Conservation (phyloP, 2,888 invertebrate genomes). For the Clistopyga incitator region DNA sequence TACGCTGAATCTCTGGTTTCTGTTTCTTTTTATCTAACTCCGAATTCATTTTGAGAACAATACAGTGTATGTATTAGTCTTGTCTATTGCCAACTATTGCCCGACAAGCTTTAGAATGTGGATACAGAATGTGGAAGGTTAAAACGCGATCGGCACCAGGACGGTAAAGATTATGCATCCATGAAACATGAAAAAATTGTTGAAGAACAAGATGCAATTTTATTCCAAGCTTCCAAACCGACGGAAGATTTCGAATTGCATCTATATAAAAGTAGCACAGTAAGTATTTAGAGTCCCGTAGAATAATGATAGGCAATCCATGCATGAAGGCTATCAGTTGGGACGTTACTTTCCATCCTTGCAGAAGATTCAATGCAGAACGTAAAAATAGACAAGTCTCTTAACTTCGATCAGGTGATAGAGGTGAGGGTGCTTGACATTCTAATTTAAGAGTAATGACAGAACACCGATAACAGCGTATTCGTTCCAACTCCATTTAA, state of each 20-base stretch:
- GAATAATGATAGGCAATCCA: too few species aligned
- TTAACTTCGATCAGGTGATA: too few species aligned
- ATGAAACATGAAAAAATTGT: not conserved
- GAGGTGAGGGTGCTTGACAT: too few species aligned
- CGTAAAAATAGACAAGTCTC: too few species aligned
- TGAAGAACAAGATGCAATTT: slow-evolving; percentile 1
- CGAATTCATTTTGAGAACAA: not conserved
- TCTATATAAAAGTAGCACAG: too few species aligned
- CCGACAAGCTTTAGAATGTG: not conserved
- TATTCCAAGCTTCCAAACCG: not conserved
- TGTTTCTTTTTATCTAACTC: not conserved
- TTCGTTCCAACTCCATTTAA: not conserved
- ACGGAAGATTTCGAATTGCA: too few species aligned
- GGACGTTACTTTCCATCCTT: too few species aligned
- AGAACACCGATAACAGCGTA: not conserved
- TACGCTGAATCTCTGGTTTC: too few species aligned
- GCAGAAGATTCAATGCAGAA: too few species aligned
- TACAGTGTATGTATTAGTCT: not conserved
- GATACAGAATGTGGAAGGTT: not conserved
- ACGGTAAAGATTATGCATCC: not conserved
- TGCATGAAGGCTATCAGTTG: too few species aligned
- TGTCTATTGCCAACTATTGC: not conserved
- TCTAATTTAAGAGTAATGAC: not conserved
- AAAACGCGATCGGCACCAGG: not conserved
- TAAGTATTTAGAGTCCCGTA: too few species aligned